A percentile compares a stretch with the other conserved stretches of the same genome.
phyloP scores from a whole-genome alignment of 2,797 vertebrate species.

The Peromyscus nudipes region DNA sequence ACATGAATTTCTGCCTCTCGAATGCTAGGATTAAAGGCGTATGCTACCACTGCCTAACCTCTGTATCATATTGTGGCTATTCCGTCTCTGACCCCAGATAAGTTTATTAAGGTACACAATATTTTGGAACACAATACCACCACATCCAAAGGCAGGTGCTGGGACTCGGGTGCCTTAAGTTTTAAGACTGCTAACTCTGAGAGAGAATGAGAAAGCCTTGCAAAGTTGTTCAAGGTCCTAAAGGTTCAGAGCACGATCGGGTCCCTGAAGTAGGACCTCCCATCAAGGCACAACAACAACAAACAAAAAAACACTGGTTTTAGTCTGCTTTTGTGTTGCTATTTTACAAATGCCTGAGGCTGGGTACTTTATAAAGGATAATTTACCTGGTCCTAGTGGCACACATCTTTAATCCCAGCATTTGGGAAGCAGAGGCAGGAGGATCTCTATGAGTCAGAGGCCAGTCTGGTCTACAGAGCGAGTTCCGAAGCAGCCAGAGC shows the following conservation, averaged over 20 bases:
- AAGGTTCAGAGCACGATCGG: background rate
- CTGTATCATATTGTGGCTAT: too few species aligned
- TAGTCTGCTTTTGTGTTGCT: background rate
- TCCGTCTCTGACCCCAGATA: too few species aligned
- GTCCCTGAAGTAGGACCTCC: background rate
- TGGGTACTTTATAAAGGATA: background rate
- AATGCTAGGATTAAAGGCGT: too few species aligned
- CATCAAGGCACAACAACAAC: background rate
- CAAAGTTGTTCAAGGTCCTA: background rate
- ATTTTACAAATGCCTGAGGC: background rate
- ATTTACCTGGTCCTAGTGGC: background rate
- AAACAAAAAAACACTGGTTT: constrained; percentile 27
- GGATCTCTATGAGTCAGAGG: background rate
- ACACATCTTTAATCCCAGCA: background rate
- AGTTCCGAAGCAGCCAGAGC: background rate
- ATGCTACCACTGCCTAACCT: too few species aligned
- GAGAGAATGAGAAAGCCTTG: background rate
- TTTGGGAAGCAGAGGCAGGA: background rate
- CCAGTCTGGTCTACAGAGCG: background rate
- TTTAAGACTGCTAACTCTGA: background rate
- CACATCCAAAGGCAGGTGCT: background rate
- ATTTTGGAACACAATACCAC: too few species aligned
- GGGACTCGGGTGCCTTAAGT: background rate
- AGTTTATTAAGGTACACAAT: too few species aligned
- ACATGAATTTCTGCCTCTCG: too few species aligned